Base-by-base conservation (phyloP, 2,797 vertebrate species). In the Crocidura indochinensis region DNA sequence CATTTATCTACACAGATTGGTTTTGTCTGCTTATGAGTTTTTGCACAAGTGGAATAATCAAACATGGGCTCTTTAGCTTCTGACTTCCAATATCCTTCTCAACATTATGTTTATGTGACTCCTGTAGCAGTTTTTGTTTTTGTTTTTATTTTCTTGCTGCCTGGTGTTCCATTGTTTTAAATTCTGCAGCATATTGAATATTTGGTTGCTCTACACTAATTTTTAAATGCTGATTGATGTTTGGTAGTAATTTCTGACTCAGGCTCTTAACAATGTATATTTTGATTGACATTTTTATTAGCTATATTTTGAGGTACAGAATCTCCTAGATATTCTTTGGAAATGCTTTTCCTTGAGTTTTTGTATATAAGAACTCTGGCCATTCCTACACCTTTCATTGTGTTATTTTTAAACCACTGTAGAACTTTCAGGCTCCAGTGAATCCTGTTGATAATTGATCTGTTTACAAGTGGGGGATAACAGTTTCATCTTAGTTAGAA, bases 181-280 rank as follows among this genome's bases (percentile, higher is more conserved):
- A 49, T 20, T 26, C 2, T 46, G n/a, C 47, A 62, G 44, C 38
- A 60, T 20, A 60, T 15, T 60, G 56, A 60, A 60, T 60, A 60
- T 17, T 20, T 60, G 19, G 56, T 20, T 60, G 56, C 22, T 44
- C 9, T 74, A 2, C 90, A 84, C 12, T 11, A 6, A 19, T 90
- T 75, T 74, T 75, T 10, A 83, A 85, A 73, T 22, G 17, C 68
- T 71, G 5, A 65, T 6, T 71, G 22, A 7, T 17, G 74, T 90
- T 89, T 76, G 20, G 64, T 20, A 29, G 81, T 8, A 8, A n/a
- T 60, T 76, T 87, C 71, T 81, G 79, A 19, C 65, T 65, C 64
- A 27, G 12, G 46, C 49, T 82, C 56, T 46, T 51, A 65, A 22
- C 1, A 17, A 71, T n/a, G 1, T 7, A 64, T 47, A 26, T 79